Conservation (phyloP, 2,888 invertebrate species). For the Eupithecia tripunctaria region DNA sequence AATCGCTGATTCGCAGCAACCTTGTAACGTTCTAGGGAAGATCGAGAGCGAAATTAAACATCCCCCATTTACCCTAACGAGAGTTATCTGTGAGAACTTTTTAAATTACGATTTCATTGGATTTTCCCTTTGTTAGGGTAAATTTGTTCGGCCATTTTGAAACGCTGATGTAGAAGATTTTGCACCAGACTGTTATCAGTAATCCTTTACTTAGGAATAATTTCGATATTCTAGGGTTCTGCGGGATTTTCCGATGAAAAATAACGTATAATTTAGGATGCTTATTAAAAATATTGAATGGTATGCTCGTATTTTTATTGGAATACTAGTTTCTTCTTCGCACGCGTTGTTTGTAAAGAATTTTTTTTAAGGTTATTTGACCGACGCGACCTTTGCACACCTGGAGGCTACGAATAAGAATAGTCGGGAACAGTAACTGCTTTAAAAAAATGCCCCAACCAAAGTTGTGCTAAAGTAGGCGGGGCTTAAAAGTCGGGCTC, state of each 20-base stretch:
- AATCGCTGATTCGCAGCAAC: slow-evolving; percentile 20
- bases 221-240: not conserved
- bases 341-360: too few species aligned
- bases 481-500: too few species aligned
- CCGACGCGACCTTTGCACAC: too few species aligned
- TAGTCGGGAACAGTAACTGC: too few species aligned
- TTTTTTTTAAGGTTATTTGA: too few species aligned
- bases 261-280: not conserved
- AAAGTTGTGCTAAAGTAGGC: too few species aligned
- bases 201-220: not conserved
- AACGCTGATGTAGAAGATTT: not conserved
- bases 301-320: too few species aligned
- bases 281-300: too few species aligned
- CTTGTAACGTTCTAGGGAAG: slow-evolving; percentile 17
- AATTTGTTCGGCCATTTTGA: not conserved
- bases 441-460: too few species aligned
- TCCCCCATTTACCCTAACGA: slow-evolving; percentile 6
- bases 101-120: slow-evolving; percentile 24
- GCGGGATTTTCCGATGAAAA: not conserved
- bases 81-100: slow-evolving; percentile 20
- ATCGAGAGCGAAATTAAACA: slow-evolving; percentile 9
- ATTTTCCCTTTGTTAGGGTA: slow-evolving; percentile 14
- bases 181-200: not conserved
- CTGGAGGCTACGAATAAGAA: too few species aligned
- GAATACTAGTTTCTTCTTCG: too few species aligned